Percentiles rank a stretch among this genome's conserved stretches.
These are phyloP conservation scores for Polydrusus cervinus DNA, from an alignment of 2,888 invertebrate species.

Conservation along the genomic window DNA sequence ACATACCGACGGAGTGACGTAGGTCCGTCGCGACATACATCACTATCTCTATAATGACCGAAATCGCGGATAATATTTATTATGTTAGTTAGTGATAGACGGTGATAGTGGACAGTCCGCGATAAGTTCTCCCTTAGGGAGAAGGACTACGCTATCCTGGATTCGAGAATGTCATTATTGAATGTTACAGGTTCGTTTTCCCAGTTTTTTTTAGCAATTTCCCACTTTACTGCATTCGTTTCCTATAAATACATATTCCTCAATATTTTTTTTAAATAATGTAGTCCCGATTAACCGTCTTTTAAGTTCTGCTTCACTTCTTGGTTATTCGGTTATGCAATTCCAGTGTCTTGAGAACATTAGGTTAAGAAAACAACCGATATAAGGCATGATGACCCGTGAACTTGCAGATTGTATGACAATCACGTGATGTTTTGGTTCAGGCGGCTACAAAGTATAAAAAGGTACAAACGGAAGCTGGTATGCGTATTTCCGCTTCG, in stretches of 20 bases:
- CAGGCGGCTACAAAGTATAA: too few species aligned
- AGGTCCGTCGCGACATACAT: slow-evolving; percentile 46
- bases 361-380: slow-evolving; percentile 22
- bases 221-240: too few species aligned
- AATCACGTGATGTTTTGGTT: background rate
- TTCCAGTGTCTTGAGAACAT: background rate
- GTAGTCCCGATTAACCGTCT: too few species aligned
- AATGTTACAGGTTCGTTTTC: slow-evolving; percentile 66
- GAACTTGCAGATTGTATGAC: background rate
- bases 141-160: slow-evolving; percentile 41
- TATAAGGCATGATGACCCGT: background rate
- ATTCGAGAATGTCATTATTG: slow-evolving; percentile 66
- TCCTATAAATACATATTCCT: too few species aligned
- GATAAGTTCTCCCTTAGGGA: slow-evolving; percentile 38
- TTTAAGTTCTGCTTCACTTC: too few species aligned
- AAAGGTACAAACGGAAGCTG: too few species aligned
- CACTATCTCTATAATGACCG: slow-evolving; percentile 34
- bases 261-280: too few species aligned
- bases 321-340: slow-evolving; percentile 30
- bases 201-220: background rate
- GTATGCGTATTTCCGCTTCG: too few species aligned
- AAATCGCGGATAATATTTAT: slow-evolving; percentile 21
- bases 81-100: slow-evolving; percentile 46
- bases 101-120: slow-evolving; percentile 42
- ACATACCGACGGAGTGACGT: slow-evolving; percentile 44